Base-by-base conservation (phyloP, 2,888 invertebrate species). In the Neuroscelio doddi region DNA sequence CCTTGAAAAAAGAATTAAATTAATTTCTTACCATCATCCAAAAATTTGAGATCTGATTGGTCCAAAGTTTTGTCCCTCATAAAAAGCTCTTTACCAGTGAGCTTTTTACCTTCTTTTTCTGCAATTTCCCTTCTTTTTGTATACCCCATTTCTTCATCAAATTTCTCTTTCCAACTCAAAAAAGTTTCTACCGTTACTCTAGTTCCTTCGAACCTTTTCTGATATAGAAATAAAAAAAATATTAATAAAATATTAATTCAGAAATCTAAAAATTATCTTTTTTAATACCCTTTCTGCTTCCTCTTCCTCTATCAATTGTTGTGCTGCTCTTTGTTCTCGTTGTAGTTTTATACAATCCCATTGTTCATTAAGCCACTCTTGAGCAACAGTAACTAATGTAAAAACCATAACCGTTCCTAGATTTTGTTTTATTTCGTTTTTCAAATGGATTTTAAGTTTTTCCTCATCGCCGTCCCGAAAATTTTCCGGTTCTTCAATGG, bases 331-430 rank as follows among this genome's bases (percentile, higher is more conserved):
- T 79, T 93, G 93, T 77, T 94, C 92, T 75, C 89, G 87, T 49
- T 88, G 87, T 69, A 90, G 90, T 76, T 92, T 92, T 39, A 91
- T 87, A 27, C 89, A 88, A 80, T 97, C 97, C 90, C 93, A 94
- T 74, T 92, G 91, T 46, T 90, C 89, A 85, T 95, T 95, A 1
- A 98, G 87, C 93, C 95, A 95, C 84, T 98, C 97, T 80, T 96
- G 95, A 1, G 95, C 93, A 15, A 94, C 91, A 30, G 96, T 95
- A 7, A 98, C 97, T 74, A 98, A 85, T 16, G 96, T 96, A 83
- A 98, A 98, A 34, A 98, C 90, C 97, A 98, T 97, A 29, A 96
- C 98, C 93, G 96, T 97, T 1, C 98, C 98, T 49, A 98, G 80
- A 86, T 96, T 97, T 80, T 96, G 95, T 68, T 91, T 87, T 55